Percentiles rank a stretch among this genome's conserved stretches.
These are phyloP conservation scores for Galerucella pusilla DNA, from an alignment of 2,888 invertebrate genomes.

Conservation along the genomic window DNA sequence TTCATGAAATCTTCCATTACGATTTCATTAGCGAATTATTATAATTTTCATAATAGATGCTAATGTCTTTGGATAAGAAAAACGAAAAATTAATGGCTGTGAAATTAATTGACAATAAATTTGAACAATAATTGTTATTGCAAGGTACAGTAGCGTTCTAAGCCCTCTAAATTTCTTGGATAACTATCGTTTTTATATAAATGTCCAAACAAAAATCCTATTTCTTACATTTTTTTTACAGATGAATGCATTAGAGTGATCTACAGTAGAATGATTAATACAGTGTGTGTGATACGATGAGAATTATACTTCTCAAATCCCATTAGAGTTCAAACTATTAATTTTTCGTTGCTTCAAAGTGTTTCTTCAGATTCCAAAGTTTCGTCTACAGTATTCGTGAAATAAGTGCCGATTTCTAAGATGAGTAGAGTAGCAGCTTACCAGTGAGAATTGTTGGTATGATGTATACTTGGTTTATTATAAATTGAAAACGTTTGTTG, in stretches of 20 bases:
- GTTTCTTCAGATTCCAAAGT: neutral
- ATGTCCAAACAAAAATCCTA: no score
- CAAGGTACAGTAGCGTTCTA: no score
- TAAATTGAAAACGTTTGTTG: neutral
- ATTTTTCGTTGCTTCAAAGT: neutral
- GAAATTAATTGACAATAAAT: no score
- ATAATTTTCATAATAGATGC: no score
- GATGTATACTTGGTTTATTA: neutral
- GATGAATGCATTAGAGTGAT: neutral
- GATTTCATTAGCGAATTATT: no score
- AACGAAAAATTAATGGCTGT: no score
- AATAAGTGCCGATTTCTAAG: neutral
- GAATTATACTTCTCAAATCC: neutral
- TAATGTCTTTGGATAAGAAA: no score
- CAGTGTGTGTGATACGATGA: neutral
- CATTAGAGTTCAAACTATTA: neutral
- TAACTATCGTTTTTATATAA: no score
- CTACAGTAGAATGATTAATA: neutral
- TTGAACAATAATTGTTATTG: no score
- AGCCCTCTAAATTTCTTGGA: no score
- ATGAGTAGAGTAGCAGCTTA: neutral
- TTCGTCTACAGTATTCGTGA: neutral
- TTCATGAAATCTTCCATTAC: no score
- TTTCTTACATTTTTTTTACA: neutral
- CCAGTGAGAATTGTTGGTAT: constrained; percentile 1